These are phyloP conservation scores for Procambarus virginalis DNA, from an alignment of 1,140 invertebrate genomes.

Conservation along the genomic window DNA sequence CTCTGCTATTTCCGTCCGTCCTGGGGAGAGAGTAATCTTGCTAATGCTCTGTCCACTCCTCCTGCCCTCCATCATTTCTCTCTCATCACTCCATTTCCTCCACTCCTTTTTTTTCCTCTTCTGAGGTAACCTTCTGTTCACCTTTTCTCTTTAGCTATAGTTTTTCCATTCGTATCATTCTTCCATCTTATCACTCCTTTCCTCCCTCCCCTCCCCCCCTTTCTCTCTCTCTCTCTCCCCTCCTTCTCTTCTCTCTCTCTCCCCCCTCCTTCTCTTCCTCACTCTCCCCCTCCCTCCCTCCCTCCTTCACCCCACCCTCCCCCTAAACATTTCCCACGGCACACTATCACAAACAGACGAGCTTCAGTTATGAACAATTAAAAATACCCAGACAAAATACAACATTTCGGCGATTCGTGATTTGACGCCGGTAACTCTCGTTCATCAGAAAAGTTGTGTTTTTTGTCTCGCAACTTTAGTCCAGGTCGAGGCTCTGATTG, in stretches of 20 bases:
- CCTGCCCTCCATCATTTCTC: background rate
- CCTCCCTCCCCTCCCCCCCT: background rate
- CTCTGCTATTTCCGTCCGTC: constrained; percentile 23
- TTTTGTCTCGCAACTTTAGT: background rate
- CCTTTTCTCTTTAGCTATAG: background rate
- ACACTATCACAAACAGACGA: background rate
- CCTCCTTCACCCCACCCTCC: background rate
- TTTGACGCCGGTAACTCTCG: background rate
- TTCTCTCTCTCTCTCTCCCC: background rate
- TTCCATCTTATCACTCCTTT: background rate
- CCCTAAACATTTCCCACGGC: background rate
- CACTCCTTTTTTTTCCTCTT: background rate
- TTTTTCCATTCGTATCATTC: background rate
- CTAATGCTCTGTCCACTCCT: constrained; percentile 19
- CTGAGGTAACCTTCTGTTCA: background rate
- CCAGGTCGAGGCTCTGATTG: background rate
- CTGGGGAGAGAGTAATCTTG: background rate
- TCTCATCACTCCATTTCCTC: background rate
- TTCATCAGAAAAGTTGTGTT: background rate
- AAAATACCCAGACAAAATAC: background rate
- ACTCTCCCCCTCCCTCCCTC: background rate
- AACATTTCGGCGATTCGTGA: constrained; percentile 9
- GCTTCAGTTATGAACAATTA: background rate
- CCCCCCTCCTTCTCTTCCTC: background rate
- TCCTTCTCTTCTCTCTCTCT: background rate